phyloP scores from a whole-genome alignment of 2,888 invertebrate species.

The Ophion obscuratus region DNA sequence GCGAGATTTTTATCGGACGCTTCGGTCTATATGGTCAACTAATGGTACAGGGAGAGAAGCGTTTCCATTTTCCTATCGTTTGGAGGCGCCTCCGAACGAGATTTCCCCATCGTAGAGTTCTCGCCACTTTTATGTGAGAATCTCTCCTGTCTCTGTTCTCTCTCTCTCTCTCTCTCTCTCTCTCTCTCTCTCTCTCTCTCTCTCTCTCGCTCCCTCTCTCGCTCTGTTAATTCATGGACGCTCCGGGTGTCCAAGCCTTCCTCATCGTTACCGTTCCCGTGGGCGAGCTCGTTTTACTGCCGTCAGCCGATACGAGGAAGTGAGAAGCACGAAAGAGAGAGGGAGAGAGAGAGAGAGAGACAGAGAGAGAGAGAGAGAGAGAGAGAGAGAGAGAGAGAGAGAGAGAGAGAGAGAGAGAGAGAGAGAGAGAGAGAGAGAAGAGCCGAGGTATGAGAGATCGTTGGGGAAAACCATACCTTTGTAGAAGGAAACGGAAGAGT shows the following conservation, averaged over 20 bases:
- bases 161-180: not conserved
- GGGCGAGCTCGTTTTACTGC: constrained; percentile 45
- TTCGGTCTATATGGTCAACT: not conserved
- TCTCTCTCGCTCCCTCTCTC: not conserved
- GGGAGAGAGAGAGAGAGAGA: not conserved
- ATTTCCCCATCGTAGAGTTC: not conserved
- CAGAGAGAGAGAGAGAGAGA: not conserved
- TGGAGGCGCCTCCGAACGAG: not conserved
- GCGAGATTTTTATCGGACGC: not conserved
- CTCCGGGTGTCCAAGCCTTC: constrained; percentile 33
- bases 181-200: not conserved
- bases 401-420: constrained; percentile 5
- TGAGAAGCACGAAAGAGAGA: not conserved
- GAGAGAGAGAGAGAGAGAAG: not conserved
- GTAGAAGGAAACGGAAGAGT: not conserved
- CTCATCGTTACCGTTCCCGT: constrained; percentile 29
- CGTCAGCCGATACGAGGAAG: constrained; percentile 20
- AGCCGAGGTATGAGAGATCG: not conserved
- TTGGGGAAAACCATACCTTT: not conserved
- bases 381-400: not conserved
- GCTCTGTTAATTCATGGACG: constrained; percentile 19
- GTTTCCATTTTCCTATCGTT: not conserved
- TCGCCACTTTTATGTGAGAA: constrained; percentile 1
- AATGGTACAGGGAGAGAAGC: not conserved
- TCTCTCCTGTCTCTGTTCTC: not conserved